Conservation (phyloP, 2,113 vertebrate genomes). For the Coturnix japonica region DNA sequence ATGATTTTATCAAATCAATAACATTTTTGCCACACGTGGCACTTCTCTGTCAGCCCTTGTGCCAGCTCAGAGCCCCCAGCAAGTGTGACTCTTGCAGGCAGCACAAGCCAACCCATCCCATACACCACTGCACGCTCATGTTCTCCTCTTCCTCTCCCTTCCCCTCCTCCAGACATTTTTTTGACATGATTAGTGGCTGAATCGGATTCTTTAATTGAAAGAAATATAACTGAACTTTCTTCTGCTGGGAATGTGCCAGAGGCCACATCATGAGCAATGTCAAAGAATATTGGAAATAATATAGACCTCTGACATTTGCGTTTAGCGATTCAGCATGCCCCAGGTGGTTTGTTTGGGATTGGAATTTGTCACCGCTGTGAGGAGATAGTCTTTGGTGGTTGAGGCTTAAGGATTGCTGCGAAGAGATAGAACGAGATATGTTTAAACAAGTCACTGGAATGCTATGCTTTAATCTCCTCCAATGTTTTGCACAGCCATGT, state of each 20-base stretch:
- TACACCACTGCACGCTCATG: background rate
- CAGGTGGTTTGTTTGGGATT: slow-evolving; percentile 26
- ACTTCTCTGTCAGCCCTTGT: background rate
- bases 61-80: background rate
- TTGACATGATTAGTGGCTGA: slow-evolving; percentile 59
- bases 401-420: slow-evolving; percentile 54
- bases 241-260: slow-evolving; percentile 42
- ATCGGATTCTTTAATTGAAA: slow-evolving; percentile 55
- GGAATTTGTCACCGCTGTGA: slow-evolving; percentile 56
- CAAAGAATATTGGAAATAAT: slow-evolving; percentile 31
- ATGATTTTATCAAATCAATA: background rate
- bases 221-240: slow-evolving; percentile 60
- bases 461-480: slow-evolving; percentile 53
- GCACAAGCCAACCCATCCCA: background rate
- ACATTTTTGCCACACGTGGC: background rate
- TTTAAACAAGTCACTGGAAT: slow-evolving; percentile 66
- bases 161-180: slow-evolving; percentile 67
- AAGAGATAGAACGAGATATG: slow-evolving; percentile 52
- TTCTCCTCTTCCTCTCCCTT: background rate
- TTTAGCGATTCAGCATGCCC: slow-evolving; percentile 11
- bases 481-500: slow-evolving; percentile 16
- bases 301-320: slow-evolving; percentile 57
- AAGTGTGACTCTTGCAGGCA: background rate
- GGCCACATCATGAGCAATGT: slow-evolving; percentile 46
- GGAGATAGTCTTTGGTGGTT: slow-evolving; percentile 13